Percentiles rank a stretch among this genome's conserved stretches.
These are phyloP conservation scores for Battus philenor DNA, from an alignment of 1,140 invertebrate species.

Conservation along the genomic window DNA sequence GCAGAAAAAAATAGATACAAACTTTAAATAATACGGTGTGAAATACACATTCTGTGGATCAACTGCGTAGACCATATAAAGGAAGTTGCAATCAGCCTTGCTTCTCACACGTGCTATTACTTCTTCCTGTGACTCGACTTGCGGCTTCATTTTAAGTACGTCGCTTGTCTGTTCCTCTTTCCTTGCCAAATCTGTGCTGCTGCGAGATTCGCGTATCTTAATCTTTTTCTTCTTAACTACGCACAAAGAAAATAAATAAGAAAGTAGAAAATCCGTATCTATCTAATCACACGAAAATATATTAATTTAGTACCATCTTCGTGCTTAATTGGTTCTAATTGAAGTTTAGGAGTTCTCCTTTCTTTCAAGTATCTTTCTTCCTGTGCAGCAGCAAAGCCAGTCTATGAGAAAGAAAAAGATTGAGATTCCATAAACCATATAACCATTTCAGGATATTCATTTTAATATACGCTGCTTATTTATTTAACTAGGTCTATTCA, in stretches of 20 bases:
- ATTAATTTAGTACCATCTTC: constrained; percentile 30
- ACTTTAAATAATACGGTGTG: constrained; percentile 81
- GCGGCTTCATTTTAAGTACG: constrained; percentile 51
- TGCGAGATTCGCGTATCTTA: constrained; percentile 41
- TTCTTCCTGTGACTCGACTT: constrained; percentile 67
- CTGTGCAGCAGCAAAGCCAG: constrained; percentile 52
- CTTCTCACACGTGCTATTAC: constrained; percentile 74
- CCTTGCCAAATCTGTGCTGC: constrained; percentile 17
- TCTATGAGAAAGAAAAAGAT: constrained; percentile 42
- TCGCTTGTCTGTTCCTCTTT: constrained; percentile 27
- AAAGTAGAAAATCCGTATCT: too few relatives aligned
- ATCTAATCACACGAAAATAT: constrained; percentile 2
- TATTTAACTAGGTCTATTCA: too few relatives aligned
- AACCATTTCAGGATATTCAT: too few relatives aligned
- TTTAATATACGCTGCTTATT: too few relatives aligned
- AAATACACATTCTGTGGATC: constrained; percentile 81
- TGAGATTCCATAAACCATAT: too few relatives aligned
- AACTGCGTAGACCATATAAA: constrained; percentile 83
- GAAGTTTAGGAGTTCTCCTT: constrained; percentile 35
- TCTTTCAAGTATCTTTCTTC: constrained; percentile 46
- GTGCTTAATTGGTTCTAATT: constrained; percentile 46
- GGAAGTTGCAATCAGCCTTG: constrained; percentile 76
- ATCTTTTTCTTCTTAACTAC: constrained; percentile 42
- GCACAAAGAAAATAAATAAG: too few relatives aligned
- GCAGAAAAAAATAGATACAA: too few relatives aligned